Evolutionary conservation across 1,140 invertebrate species (phyloP), one percentile per base, ranked within the genome.

Genomic region (Coenobita brevimanus): DNA sequence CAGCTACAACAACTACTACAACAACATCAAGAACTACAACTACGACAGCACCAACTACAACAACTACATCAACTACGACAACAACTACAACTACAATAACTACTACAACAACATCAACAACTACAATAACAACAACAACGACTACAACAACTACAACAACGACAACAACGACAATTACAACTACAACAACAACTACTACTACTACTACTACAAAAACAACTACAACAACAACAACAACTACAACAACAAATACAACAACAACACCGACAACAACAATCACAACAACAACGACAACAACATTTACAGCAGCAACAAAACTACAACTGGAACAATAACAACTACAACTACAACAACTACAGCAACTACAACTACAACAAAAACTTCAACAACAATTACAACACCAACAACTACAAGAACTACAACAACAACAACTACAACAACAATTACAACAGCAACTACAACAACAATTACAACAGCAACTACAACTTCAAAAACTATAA

Each of bases 91-190:
- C 30, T 3, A 78, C 30, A 33, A 75, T 38, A 33, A 75, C 3
- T 24, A 78, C 30, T 24, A 43, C 30, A 78, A 78, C 30, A 43
- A 78, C 30, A 38, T 24, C 30, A 75, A 38, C 24, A 75, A 75
- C 24, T 36, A 75, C 24, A 33, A 75, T 38, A 75, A 75, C 38
- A 75, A 78, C 30, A 43, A 78, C 30, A 43, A 78, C 30, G 21
- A 78, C 30, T 3, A 78, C 30, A 41, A 78, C 30, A 78, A 78
- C 3, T 24, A 78, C 30, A 38, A 78, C 30, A 78, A 78, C 30
- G 21, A 78, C 30, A 43, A 78, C 30, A 69, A 69, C 27, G 27
- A 69, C 27, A 69, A 69, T 17, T n/a, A n/a, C n/a, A n/a, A n/a
- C n/a, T n/a, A n/a, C n/a, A n/a, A n/a, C n/a, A n/a, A n/a, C n/a